Base-by-base conservation (phyloP, 2,113 vertebrate species). In the Labeo rohita region DNA sequence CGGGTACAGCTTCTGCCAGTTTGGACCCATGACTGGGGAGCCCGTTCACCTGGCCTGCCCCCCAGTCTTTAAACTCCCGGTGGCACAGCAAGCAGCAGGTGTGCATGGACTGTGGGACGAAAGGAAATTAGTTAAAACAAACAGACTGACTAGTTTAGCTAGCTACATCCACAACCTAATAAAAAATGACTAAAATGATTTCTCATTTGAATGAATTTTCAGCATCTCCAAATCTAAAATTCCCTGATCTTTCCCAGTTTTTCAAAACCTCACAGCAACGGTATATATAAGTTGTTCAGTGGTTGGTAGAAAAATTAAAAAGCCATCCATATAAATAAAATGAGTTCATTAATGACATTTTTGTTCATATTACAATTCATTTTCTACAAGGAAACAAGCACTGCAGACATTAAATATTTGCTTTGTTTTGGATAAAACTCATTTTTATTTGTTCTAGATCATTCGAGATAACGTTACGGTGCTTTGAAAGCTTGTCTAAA, bases 41-140 rank as follows among this genome's bases (percentile, higher is more conserved):
- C 87, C 98, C 98, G 12, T 99, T 98, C 83, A 95, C 95, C 84
- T 96, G 95, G 0, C 94, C 93, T 23, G 96, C 95, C 86, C 97
- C 97, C 98, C 98, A 99, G 94, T 99, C 98, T 92, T 97, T 98
- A 90, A 97, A 97, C 90, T 99, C 98, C 66, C 97, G 97, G 90
- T 99, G 98, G 92, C 98, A 99, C 78, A 99, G 93, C 91, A 99
- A 95, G 93, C 98, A 99, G 95, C 98, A 99, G 1, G 97, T 98
- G 94, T 99, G 98, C 92, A 98, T 95, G 0, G 97, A 96, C 95
- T 99, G 95, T 90, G 86, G 93, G 65, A 13, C 92, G 86, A 88
- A 50, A 84, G 90, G 91, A 84, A 90, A 66, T 8, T 18, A 59
- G 88, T 54, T 43, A 18, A 43, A 36, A 84, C 56, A 76, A 52